phyloP scores from a whole-genome alignment of 92 coral and sea anemone genomes.

The Montipora capitata region DNA sequence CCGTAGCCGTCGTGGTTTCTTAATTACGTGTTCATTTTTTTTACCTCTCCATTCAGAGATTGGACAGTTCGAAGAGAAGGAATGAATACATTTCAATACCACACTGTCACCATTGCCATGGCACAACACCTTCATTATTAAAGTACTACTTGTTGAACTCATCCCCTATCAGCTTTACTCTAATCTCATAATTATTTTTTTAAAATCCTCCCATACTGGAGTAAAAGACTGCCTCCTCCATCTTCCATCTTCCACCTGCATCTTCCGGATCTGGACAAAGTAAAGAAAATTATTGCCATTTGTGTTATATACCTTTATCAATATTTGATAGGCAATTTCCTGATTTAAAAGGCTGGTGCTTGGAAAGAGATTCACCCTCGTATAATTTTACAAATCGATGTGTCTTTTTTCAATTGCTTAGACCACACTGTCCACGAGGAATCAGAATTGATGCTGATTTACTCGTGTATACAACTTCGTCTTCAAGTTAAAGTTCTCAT shows the following conservation, averaged over 20 bases:
- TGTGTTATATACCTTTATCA: not conserved
- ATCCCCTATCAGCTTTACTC: conserved; percentile 23
- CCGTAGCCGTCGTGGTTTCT: not conserved
- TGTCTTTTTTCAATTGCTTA: not conserved
- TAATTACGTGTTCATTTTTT: not conserved
- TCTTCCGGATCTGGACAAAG: conserved; percentile 9
- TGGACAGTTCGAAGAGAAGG: not conserved
- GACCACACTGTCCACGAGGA: not conserved
- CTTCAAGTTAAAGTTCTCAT: not conserved
- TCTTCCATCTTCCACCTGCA: conserved; percentile 24
- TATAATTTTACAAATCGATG: not conserved
- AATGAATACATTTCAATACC: conserved; percentile 18
- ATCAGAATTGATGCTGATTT: not conserved
- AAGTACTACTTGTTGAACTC: conserved; percentile 15
- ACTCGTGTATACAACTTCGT: not conserved
- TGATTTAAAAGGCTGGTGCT: not conserved
- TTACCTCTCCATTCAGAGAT: conserved; percentile 12
- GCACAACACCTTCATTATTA: conserved; percentile 23
- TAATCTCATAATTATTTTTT: conserved; percentile 11
- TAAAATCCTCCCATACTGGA: conserved; percentile 5
- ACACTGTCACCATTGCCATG: conserved; percentile 37
- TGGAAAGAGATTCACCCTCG: not conserved
- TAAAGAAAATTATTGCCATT: not conserved
- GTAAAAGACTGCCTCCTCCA: not conserved
- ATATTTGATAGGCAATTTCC: conserved; percentile 6